phyloP scores from a whole-genome alignment of 1,140 invertebrate species.

The Hetaerina americana region DNA sequence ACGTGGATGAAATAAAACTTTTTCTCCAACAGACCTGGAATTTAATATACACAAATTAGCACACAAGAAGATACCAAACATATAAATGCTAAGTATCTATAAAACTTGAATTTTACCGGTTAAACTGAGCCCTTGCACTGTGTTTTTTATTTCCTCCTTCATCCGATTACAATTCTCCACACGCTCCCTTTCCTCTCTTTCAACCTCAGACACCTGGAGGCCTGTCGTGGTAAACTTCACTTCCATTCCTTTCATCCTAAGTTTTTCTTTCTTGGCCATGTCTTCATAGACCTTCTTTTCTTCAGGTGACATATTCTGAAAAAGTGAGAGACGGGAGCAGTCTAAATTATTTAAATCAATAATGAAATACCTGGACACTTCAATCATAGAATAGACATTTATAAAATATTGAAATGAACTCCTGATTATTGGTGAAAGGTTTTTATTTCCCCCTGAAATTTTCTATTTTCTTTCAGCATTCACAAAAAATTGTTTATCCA shows the following conservation, averaged over 20 bases:
- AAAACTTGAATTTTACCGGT: no score
- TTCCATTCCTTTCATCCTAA: background rate
- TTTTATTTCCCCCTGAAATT: no score
- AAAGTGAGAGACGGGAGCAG: no score
- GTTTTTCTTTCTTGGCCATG: background rate
- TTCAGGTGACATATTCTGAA: background rate
- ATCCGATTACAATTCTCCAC: background rate
- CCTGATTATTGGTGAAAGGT: no score
- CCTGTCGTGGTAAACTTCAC: background rate
- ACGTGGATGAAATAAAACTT: constrained; percentile 30
- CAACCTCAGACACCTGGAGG: background rate
- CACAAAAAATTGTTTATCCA: no score
- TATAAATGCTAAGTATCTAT: no score
- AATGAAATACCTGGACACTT: no score
- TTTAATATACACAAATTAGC: background rate
- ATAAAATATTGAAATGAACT: no score
- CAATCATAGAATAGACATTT: no score
- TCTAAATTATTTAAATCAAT: no score
- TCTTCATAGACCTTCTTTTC: background rate
- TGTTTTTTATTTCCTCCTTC: background rate
- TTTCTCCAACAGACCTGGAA: constrained; percentile 20
- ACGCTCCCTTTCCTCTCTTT: background rate
- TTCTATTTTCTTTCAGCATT: no score
- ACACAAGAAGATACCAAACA: background rate
- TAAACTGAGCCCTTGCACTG: background rate